Evolutionary conservation across 2,113 vertebrate species (phyloP), one percentile per base, ranked within the genome.

Genomic region (Misgurnus mizolepis): DNA sequence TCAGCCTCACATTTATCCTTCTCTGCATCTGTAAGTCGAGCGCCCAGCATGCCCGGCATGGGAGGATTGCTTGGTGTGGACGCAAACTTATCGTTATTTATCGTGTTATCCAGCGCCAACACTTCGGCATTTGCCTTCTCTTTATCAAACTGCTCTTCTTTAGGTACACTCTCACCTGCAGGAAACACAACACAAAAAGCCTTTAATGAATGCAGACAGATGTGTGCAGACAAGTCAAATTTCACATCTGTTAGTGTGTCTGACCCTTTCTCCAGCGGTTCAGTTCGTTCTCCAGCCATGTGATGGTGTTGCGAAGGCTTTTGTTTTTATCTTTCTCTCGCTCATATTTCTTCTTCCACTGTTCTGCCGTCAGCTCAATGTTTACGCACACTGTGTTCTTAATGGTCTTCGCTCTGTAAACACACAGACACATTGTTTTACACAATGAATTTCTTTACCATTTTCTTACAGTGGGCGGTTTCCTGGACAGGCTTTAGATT

Each of bases 291-390:
- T 99, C 97, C 86, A 98, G 89, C 95, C 97, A 98, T 74, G 95
- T 96, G 83, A 99, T 89, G 6, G 96, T 97, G 89, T 94, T 97
- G 75, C 97, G 93, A 53, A 99, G 88, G 8, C 93, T 95, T 90
- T 97, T 97, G 71, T 96, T 98, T 85, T 91, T 97, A 86, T 97
- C 96, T 83, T 98, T 99, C 89, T 99, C 97, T 82, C 92, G 92
- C 86, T 99, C 97, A 77, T 99, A 99, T 80, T 98, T 99, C 88
- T 99, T 98, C 91, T 98, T 98, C 97, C 97, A 99, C 68, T 99
- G 97, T 61, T 99, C 97, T 73, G 97, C 97, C 18, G 97, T 99
- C 83, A 99, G 94, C 88, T 99, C 97, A 60, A 99, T 92, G 0
- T 98, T 98, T 83, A 99, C 95, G 34, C 93, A 95, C 49, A 99